A percentile compares a stretch with the other conserved stretches of the same genome.
phyloP scores from a whole-genome alignment of 2,888 invertebrate species.

The Chymomyza amoena region DNA sequence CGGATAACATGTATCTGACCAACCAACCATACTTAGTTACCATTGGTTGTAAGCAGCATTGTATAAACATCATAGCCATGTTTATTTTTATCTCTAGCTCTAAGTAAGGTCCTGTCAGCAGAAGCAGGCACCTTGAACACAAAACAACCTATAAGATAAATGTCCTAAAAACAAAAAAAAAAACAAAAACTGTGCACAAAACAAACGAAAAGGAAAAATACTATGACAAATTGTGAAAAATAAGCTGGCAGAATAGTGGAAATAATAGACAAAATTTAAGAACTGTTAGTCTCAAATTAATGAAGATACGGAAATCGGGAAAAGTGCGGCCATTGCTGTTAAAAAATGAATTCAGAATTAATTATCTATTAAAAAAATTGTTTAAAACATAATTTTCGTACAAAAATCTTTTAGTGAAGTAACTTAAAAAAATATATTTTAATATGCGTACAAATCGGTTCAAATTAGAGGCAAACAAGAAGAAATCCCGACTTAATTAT shows the following conservation, averaged over 20 bases:
- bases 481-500: too few relatives aligned
- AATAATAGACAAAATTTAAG: constrained; percentile 36
- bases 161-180: constrained; percentile 3
- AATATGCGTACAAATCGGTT: too few relatives aligned
- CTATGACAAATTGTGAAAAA: constrained; percentile 20
- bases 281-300: constrained; percentile 35
- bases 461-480: neutral
- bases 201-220: constrained; percentile 26
- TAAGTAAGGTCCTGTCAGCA: constrained; percentile 46
- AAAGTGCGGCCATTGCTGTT: neutral
- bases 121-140: constrained; percentile 20
- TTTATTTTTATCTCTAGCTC: constrained; percentile 68
- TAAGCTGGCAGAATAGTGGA: neutral
- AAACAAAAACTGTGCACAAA: constrained; percentile 5
- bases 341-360: neutral
- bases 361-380: constrained; percentile 12
- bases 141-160: constrained; percentile 31
- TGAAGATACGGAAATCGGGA: neutral
- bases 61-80: constrained; percentile 69
- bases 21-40: constrained; percentile 10
- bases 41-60: constrained; percentile 50
- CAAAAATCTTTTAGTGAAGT: too few relatives aligned
- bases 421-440: neutral
- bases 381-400: too few relatives aligned
- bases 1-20: neutral